These are phyloP conservation scores for Diachasmimorpha longicaudata DNA, from an alignment of 1,140 invertebrate genomes.

Conservation along the genomic window DNA sequence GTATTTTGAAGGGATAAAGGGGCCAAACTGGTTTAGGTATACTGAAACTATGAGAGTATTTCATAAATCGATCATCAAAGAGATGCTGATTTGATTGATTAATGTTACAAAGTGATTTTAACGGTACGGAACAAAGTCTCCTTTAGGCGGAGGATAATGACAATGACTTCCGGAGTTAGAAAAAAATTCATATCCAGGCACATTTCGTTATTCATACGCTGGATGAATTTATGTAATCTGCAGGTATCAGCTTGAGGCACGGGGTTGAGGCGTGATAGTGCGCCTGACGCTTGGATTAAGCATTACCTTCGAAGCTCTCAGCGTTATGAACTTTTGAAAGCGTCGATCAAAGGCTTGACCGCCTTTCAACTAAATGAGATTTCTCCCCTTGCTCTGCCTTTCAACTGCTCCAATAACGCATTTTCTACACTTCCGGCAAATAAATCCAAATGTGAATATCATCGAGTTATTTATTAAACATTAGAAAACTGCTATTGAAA, in stretches of 20 bases:
- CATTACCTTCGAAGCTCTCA: conserved; percentile 25
- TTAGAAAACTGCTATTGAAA: background rate
- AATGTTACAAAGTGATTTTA: too few relatives aligned
- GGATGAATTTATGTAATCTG: conserved; percentile 53
- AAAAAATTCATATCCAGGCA: background rate
- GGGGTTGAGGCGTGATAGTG: conserved; percentile 44
- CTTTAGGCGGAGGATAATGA: background rate
- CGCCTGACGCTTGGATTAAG: conserved; percentile 46
- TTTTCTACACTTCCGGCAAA: background rate
- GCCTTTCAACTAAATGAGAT: background rate
- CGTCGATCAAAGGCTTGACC: background rate
- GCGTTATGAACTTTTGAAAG: conserved; percentile 13
- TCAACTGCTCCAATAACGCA: background rate
- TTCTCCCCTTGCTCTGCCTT: background rate
- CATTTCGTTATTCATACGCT: conserved; percentile 40
- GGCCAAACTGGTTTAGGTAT: too few relatives aligned
- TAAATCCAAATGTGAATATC: conserved; percentile 19
- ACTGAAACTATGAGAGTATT: too few relatives aligned
- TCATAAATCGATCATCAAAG: too few relatives aligned
- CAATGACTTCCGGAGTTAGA: conserved; percentile 5
- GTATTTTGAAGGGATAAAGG: too few relatives aligned
- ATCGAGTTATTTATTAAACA: conserved; percentile 52
- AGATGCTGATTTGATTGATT: too few relatives aligned
- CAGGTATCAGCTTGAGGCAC: conserved; percentile 37
- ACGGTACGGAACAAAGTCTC: background rate